Base-by-base conservation (phyloP, 2,888 invertebrate genomes). In the Patella caerulea region DNA sequence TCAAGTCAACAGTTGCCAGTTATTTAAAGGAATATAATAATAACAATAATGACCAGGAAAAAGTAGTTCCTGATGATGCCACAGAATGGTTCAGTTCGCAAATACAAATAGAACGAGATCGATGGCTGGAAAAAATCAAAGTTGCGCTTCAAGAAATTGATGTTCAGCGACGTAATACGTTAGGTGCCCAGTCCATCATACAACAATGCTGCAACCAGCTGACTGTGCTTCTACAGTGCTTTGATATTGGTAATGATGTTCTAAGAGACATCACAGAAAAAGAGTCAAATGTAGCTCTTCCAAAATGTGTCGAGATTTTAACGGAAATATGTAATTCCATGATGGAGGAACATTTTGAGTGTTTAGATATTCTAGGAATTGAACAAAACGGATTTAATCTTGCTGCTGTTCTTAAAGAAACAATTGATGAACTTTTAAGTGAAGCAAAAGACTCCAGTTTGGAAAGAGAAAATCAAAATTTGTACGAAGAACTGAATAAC, bases 141-240 rank as follows among this genome's bases (percentile, higher is more conserved):
- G 85, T 86, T 73, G 87, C 89, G 9, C 82, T 90, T 85, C 85
- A 87, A 56, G 88, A 89, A 81, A 85, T 88, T 7, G 89, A 90
- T 74, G 83, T 72, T 7, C 85, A 89, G 70, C 77, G 89, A 3
- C 86, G 84, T 71, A 81, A 85, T 72, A 82, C 86, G 0, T 76
- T 89, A 24, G 84, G 83, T 45, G 83, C 83, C 24, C 83, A 86
- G 53, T 77, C 76, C 15, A 71, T 79, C 5, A 77, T 86, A 17
- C 84, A 85, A 65, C 85, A 85, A 53, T 82, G 83, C 70, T 72
- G 81, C 4, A 83, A 85, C 17, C 84, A 85, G 72, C 82, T 85
- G 73, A 83, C 79, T 71, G 19, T 84, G 12, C 80, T 86, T 11
- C 81, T 84, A 2, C 86, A 87, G 56, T 82, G 83, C 69, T 86